phyloP scores from a whole-genome alignment of 2,113 vertebrate species.

The Tinamus guttatus region DNA sequence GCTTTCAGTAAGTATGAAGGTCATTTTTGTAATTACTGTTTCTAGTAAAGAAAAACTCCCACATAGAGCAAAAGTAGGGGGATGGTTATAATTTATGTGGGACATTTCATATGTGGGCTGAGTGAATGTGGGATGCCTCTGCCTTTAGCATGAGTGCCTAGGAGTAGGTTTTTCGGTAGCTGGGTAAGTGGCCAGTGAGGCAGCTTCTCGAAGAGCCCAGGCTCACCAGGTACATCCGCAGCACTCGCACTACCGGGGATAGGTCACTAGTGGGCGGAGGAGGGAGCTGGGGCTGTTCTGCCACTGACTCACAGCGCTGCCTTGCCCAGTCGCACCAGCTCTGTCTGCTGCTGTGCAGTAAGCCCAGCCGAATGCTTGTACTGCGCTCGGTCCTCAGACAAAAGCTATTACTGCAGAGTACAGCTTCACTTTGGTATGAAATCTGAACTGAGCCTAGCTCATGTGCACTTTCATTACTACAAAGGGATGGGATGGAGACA shows the following conservation, averaged over 20 bases:
- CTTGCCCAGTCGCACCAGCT: not conserved
- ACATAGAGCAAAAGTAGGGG: not conserved
- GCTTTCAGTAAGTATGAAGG: constrained; percentile 58
- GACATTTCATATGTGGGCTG: not conserved
- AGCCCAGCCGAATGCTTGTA: not conserved
- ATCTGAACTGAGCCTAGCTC: not conserved
- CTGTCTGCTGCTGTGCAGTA: not conserved
- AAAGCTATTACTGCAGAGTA: not conserved
- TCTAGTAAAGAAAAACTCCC: constrained; percentile 61
- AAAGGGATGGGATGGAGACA: not conserved
- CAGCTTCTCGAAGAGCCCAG: not conserved
- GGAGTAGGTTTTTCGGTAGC: constrained; percentile 16
- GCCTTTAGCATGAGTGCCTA: not conserved
- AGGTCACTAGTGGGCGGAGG: not conserved
- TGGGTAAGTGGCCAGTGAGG: not conserved
- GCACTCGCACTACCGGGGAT: accelerated
- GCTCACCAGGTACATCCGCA: accelerated
- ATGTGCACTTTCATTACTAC: not conserved
- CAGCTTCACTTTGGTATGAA: not conserved
- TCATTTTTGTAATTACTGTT: constrained; percentile 34
- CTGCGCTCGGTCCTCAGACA: not conserved
- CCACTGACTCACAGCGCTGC: not conserved
- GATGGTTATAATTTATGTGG: not conserved
- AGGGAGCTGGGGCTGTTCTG: not conserved
- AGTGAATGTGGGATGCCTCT: not conserved